Evolutionary conservation across 1,140 invertebrate species (phyloP).

Genomic region (Drosophila parabipectinata): DNA sequence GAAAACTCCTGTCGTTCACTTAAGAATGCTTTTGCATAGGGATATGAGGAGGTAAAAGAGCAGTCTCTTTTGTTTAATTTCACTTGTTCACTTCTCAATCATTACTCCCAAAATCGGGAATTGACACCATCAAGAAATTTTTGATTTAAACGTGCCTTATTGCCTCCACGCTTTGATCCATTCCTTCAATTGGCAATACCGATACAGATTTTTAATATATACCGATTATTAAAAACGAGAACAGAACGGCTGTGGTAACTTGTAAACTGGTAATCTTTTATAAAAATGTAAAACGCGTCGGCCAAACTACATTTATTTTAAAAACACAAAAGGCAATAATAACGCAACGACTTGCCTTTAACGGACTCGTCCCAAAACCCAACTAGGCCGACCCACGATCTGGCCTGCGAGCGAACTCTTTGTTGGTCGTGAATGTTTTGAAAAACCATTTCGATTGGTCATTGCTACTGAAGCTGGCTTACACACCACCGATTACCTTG

Average conservation of each 20-base stretch:
- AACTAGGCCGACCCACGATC: conserved; percentile 14
- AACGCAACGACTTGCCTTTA: conserved; percentile 41
- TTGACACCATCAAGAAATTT: background rate
- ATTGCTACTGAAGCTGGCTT: background rate
- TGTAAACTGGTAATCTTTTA: background rate
- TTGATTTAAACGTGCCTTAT: background rate
- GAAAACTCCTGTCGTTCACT: conserved; percentile 6
- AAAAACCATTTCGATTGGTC: conserved; percentile 45
- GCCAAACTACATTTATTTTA: conserved; percentile 29
- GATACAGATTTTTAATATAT: background rate
- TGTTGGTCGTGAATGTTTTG: conserved; percentile 3
- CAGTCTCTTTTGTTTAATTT: conserved; percentile 51
- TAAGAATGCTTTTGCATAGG: conserved; percentile 1
- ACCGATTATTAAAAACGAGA: background rate
- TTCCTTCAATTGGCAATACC: background rate
- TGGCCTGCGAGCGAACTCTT: conserved; percentile 9
- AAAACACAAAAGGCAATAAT: conserved; percentile 27
- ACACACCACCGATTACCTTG: conserved; percentile 23
- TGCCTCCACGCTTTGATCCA: background rate
- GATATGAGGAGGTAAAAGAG: conserved; percentile 14
- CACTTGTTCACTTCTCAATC: conserved; percentile 54
- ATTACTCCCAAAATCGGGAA: conserved; percentile 14
- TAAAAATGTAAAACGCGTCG: conserved; percentile 13
- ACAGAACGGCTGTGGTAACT: background rate
- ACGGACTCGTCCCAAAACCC: conserved; percentile 30